Percentiles rank a stretch among this genome's conserved stretches.
Conservation (phyloP, 2,888 invertebrate species). For the Vandiemenella viatica region DNA sequence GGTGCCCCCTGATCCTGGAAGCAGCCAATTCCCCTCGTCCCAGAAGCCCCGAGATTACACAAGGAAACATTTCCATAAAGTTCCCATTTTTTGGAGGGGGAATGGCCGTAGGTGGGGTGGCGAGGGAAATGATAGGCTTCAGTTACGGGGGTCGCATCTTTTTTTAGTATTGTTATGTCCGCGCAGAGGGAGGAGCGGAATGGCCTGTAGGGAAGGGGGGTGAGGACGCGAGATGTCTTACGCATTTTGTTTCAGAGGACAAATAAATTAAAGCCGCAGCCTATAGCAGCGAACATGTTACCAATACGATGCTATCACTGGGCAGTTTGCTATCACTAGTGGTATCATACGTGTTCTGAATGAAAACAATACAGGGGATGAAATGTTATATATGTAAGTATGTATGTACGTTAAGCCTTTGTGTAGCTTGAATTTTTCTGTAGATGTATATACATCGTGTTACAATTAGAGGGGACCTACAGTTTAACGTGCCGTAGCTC, state of each 20-base stretch:
- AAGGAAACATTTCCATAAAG: constrained; percentile 17
- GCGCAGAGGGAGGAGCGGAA: not conserved
- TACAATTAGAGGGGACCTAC: too few species aligned
- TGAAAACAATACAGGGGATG: too few species aligned
- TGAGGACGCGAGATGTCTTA: not conserved
- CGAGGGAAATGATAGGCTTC: not conserved
- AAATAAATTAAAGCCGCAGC: not conserved
- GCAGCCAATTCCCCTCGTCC: not conserved
- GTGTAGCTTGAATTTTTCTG: too few species aligned
- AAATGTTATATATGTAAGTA: too few species aligned
- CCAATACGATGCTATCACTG: too few species aligned
- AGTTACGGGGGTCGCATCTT: not conserved
- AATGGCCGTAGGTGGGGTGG: constrained; percentile 9
- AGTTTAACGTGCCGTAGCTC: too few species aligned
- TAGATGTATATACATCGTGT: too few species aligned
- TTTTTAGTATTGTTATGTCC: not conserved
- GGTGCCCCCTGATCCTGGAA: not conserved
- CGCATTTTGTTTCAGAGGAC: not conserved
- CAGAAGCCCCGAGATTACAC: constrained; percentile 14
- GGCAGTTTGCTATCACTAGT: too few species aligned
- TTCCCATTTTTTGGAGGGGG: constrained; percentile 15
- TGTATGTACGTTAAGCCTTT: too few species aligned
- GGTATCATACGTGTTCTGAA: too few species aligned
- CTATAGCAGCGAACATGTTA: too few species aligned
- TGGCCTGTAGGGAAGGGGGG: not conserved